A percentile compares a stretch with the other conserved stretches of the same genome.
Conservation (phyloP, 2,888 invertebrate genomes). For the Amaurobius ferox region DNA sequence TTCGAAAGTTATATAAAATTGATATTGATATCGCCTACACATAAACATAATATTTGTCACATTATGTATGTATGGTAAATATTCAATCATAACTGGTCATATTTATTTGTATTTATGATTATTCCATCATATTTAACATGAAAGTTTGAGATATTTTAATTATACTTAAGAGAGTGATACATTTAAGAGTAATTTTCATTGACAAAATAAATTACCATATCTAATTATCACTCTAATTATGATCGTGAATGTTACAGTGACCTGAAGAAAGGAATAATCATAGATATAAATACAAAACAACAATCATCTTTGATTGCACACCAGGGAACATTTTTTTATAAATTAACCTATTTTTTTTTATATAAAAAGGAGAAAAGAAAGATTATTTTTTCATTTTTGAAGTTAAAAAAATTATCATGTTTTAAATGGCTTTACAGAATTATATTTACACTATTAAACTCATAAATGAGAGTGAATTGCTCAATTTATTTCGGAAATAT, state of each 20-base stretch:
- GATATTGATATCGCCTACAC: too few relatives aligned
- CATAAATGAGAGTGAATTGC: neutral
- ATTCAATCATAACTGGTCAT: too few relatives aligned
- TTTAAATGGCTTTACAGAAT: neutral
- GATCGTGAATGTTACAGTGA: neutral
- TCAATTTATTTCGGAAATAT: neutral
- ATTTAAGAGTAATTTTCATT: neutral
- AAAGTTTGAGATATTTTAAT: neutral
- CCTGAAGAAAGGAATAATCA: neutral
- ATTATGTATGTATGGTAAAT: too few relatives aligned
- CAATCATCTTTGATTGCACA: neutral
- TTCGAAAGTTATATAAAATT: too few relatives aligned
- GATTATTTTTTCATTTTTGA: neutral
- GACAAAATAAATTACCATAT: neutral
- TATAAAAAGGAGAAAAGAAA: neutral
- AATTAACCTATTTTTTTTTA: neutral
- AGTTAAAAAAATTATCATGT: neutral
- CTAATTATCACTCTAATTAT: neutral
- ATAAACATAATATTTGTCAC: too few relatives aligned
- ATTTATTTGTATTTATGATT: too few relatives aligned
- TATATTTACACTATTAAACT: neutral
- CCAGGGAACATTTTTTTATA: neutral
- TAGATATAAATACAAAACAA: neutral
- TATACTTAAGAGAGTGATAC: neutral
- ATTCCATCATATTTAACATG: too few relatives aligned